These are phyloP conservation scores for Porites divaricata DNA, from an alignment of 92 coral and sea anemone genomes.

Conservation along the genomic window DNA sequence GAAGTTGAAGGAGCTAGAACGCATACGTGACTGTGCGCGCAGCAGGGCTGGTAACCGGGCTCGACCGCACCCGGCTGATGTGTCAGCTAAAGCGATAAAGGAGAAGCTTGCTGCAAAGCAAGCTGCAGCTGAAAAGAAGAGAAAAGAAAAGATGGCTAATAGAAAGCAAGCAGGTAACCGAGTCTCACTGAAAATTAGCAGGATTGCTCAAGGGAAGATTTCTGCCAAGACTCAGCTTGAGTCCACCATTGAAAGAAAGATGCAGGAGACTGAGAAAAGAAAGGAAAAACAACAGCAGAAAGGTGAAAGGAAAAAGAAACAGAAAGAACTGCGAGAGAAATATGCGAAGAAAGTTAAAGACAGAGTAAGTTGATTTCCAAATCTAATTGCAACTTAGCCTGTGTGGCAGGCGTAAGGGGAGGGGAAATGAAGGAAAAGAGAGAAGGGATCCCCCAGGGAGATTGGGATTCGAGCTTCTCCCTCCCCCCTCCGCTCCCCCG, in stretches of 20 bases:
- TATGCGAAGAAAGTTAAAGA: conserved; percentile 23
- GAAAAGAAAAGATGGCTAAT: conserved; percentile 10
- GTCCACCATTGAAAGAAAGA: conserved; percentile 6
- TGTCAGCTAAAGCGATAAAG: conserved; percentile 3
- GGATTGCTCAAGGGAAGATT: conserved; percentile 13
- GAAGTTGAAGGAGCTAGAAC: conserved; percentile 15
- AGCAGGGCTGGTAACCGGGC: background rate
- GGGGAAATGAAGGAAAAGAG: no score
- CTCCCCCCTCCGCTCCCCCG: no score
- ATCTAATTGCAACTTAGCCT: background rate
- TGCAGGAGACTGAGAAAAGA: conserved; percentile 1
- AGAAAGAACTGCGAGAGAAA: background rate
- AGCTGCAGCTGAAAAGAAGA: conserved; percentile 17
- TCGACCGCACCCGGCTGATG: conserved; percentile 11
- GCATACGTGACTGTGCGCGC: conserved; percentile 12
- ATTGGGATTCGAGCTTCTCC: no score
- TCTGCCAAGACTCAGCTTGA: conserved; percentile 22
- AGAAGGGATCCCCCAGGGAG: no score
- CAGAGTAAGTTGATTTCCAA: background rate
- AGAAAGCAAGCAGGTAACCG: conserved; percentile 8
- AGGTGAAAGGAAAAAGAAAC: conserved; percentile 2
- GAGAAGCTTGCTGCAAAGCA: conserved; percentile 14
- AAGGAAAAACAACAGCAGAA: background rate
- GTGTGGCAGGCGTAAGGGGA: background rate
- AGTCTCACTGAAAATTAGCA: conserved; percentile 7